phyloP scores from a whole-genome alignment of 2,797 vertebrate species.

The Myotis planiceps region DNA sequence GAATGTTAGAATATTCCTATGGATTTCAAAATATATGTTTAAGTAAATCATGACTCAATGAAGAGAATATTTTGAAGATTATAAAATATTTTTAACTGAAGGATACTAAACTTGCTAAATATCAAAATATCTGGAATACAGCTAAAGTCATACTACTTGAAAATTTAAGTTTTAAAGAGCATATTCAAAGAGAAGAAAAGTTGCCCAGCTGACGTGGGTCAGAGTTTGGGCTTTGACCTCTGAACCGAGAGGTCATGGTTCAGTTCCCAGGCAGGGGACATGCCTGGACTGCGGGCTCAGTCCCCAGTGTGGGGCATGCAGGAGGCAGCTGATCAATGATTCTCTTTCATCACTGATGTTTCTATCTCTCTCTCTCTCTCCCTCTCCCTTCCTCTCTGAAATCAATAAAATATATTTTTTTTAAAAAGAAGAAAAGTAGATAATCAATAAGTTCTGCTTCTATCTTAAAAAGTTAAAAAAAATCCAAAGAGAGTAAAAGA shows the following conservation, averaged over 20 bases:
- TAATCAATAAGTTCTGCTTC: not conserved
- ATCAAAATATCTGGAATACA: not conserved
- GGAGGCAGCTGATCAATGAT: too few species aligned
- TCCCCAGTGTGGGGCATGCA: too few species aligned
- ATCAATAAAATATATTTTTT: too few species aligned
- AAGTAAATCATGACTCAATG: not conserved
- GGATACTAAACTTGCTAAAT: not conserved
- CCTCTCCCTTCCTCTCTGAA: too few species aligned
- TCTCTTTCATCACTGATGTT: too few species aligned
- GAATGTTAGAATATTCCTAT: not conserved
- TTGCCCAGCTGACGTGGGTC: not conserved
- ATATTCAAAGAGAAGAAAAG: not conserved
- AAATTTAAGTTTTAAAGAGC: not conserved
- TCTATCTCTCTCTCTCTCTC: too few species aligned
- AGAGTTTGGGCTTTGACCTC: too few species aligned
- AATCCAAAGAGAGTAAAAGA: not conserved
- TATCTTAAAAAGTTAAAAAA: slow-evolving; percentile 24
- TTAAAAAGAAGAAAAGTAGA: not conserved
- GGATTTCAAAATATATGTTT: not conserved
- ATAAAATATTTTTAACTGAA: slow-evolving; percentile 13
- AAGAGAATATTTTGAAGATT: slow-evolving; percentile 17
- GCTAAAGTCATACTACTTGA: not conserved
- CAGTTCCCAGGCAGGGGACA: too few species aligned
- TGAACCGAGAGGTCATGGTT: too few species aligned
- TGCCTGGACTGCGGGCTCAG: too few species aligned